These are phyloP conservation scores for Yoshiicerus persimilis DNA, from an alignment of 1,140 invertebrate genomes.

Conservation along the genomic window DNA sequence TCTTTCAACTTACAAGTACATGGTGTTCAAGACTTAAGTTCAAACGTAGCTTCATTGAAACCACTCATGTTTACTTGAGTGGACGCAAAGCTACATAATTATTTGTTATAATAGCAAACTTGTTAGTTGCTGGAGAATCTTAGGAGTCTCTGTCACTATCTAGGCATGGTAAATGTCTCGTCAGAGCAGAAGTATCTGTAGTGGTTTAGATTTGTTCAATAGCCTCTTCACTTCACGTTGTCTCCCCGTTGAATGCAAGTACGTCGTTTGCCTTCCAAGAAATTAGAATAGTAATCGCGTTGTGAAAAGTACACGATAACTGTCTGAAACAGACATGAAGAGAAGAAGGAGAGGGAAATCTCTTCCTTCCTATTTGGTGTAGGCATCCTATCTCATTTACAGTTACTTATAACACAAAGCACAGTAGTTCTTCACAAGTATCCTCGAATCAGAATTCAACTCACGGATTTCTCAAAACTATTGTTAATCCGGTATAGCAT, in stretches of 20 bases:
- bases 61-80: neutral
- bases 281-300: slow-evolving; percentile 4
- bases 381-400: neutral
- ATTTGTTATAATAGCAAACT: neutral
- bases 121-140: too few species aligned
- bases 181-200: neutral
- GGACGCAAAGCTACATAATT: neutral
- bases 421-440: neutral
- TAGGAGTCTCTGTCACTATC: neutral
- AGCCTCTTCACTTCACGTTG: neutral
- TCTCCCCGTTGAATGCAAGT: neutral
- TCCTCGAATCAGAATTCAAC: slow-evolving; percentile 10
- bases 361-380: neutral
- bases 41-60: neutral
- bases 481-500: neutral
- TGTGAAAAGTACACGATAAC: slow-evolving; percentile 17
- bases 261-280: neutral
- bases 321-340: neutral
- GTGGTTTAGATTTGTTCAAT: neutral
- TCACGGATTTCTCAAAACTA: neutral
- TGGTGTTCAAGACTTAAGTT: neutral
- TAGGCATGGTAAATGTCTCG: neutral
- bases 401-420: neutral
- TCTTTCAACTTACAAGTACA: neutral
- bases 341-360: neutral